Percentiles rank a stretch among this genome's conserved stretches.
Evolutionary conservation across 1,140 invertebrate genomes (phyloP).

Genomic region (Zeugodacus cucurbitae): DNA sequence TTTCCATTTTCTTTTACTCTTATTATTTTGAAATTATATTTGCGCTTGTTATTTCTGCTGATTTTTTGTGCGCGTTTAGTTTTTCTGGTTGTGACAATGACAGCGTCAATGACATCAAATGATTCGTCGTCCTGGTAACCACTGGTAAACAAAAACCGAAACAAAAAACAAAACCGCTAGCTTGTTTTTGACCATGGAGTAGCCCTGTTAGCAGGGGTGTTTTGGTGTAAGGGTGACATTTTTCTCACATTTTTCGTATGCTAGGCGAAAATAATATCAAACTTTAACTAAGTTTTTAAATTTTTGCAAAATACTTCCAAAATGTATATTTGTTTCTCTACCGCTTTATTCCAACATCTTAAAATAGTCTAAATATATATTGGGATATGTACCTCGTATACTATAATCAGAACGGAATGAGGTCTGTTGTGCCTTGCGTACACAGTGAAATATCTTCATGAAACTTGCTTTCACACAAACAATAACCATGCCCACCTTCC

Average conservation of each 20-base stretch:
- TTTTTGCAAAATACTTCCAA: too few species aligned
- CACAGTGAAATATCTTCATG: too few species aligned
- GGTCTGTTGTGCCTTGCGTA: too few species aligned
- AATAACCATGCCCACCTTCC: too few species aligned
- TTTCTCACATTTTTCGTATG: neutral
- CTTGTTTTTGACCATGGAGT: neutral
- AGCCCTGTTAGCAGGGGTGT: neutral
- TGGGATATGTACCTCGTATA: too few species aligned
- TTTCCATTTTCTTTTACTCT: constrained; percentile 46
- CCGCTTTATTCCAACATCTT: too few species aligned
- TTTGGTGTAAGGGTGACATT: neutral
- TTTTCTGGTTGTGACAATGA: neutral
- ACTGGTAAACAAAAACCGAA: neutral
- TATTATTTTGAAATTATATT: neutral
- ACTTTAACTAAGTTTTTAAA: too few species aligned
- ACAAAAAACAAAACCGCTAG: constrained; percentile 4
- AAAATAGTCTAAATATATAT: too few species aligned
- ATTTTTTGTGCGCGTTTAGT: constrained; percentile 5
- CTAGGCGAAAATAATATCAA: too few species aligned
- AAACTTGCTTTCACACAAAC: too few species aligned
- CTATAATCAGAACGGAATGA: too few species aligned
- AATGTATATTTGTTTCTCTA: too few species aligned
- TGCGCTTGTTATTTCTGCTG: neutral
- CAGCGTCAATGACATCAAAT: neutral
- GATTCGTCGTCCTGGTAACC: neutral